A percentile compares a stretch with the other conserved stretches of the same genome.
These are phyloP conservation scores for Montipora capricornis DNA, from an alignment of 64 coral and sea anemone species.

Conservation along the genomic window DNA sequence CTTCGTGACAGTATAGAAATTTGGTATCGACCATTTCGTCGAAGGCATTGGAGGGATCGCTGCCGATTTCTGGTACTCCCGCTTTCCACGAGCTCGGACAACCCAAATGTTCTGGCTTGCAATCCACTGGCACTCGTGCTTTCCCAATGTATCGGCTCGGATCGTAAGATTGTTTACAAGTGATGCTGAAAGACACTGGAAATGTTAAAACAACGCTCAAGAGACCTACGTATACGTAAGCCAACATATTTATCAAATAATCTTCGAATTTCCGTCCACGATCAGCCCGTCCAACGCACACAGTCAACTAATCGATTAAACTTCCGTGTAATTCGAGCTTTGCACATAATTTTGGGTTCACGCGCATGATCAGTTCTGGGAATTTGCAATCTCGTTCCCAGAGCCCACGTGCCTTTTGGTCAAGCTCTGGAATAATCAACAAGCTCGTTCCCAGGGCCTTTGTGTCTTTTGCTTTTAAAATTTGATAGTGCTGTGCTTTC, in stretches of 20 bases:
- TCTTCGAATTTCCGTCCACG: not conserved
- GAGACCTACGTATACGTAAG: slow-evolving; percentile 13
- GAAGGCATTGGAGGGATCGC: slow-evolving; percentile 5
- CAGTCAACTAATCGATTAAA: too few relatives aligned
- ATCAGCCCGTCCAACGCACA: too few relatives aligned
- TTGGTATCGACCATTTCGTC: not conserved
- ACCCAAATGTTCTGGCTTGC: not conserved
- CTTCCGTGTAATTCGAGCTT: too few relatives aligned
- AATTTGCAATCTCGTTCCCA: not conserved
- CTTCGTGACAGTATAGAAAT: slow-evolving; percentile 49
- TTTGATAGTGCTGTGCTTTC: too few relatives aligned
- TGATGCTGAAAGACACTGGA: slow-evolving; percentile 6
- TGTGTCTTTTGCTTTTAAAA: too few relatives aligned
- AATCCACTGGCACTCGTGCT: slow-evolving; percentile 12
- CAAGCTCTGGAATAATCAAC: too few relatives aligned
- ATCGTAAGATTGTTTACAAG: slow-evolving; percentile 13
- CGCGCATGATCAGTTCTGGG: slow-evolving; percentile 7
- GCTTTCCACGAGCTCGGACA: slow-evolving; percentile 9
- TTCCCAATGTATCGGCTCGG: not conserved
- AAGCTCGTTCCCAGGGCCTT: too few relatives aligned
- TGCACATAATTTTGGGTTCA: slow-evolving; percentile 6
- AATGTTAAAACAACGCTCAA: slow-evolving; percentile 18
- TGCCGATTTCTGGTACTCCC: not conserved
- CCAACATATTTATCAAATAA: slow-evolving; percentile 11
- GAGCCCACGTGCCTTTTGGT: too few relatives aligned